A percentile compares a stretch with the other conserved stretches of the same genome.
Evolutionary conservation across 2,113 vertebrate species (phyloP).

Genomic region (Miniopterus natalensis): DNA sequence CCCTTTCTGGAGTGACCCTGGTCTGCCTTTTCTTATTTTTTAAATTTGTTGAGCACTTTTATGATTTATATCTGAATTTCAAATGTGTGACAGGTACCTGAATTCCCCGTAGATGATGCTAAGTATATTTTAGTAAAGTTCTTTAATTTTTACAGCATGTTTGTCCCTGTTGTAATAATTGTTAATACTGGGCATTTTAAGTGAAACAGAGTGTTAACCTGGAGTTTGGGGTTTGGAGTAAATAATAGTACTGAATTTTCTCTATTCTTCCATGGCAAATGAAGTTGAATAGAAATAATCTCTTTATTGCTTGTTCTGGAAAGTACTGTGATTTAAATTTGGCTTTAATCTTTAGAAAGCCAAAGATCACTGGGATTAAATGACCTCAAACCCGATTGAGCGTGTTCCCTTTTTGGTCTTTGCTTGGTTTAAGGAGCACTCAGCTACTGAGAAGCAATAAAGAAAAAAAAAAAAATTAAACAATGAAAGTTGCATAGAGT

Average conservation of each 20-base stretch:
- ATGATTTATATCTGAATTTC: conserved; percentile 43
- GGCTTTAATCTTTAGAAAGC: conserved; percentile 38
- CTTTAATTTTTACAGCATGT: not conserved
- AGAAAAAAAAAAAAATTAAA: conserved; percentile 15
- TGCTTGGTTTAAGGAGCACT: conserved; percentile 21
- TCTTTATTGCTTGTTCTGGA: not conserved
- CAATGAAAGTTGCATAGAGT: conserved; percentile 31
- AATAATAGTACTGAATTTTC: conserved; percentile 25
- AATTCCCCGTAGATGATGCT: not conserved
- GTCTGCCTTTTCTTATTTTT: conserved; percentile 12
- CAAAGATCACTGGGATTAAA: conserved; percentile 2
- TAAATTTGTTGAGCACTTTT: not conserved
- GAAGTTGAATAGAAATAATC: not conserved
- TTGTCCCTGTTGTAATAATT: not conserved
- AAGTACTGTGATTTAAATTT: not conserved
- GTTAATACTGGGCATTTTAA: not conserved
- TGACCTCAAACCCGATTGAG: not conserved
- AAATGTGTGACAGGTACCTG: not conserved
- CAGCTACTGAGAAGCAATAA: conserved; percentile 23
- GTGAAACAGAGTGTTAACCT: conserved; percentile 21
- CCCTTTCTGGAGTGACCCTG: not conserved
- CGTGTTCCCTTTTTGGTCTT: not conserved
- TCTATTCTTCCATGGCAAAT: conserved; percentile 22
- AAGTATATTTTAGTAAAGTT: not conserved
- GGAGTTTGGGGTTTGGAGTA: not conserved